Evolutionary conservation across 2,797 vertebrate genomes (phyloP).

Genomic region (Sciaenops ocellatus): DNA sequence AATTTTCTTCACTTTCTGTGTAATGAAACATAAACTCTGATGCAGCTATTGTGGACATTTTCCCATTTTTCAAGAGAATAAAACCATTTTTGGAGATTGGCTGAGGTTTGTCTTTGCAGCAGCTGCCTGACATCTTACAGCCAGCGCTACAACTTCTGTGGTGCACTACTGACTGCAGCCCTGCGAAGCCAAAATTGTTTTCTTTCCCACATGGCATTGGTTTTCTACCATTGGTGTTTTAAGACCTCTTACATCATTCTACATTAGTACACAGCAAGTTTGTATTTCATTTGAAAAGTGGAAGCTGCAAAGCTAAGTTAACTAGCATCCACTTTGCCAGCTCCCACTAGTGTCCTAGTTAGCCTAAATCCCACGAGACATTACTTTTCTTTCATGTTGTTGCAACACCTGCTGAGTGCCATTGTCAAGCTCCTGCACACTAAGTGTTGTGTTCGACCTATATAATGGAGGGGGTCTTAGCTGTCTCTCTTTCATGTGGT

Average conservation of each 20-base stretch:
- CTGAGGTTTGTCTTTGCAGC: neutral
- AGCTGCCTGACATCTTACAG: slow-evolving; percentile 7
- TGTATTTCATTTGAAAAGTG: neutral
- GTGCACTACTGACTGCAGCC: neutral
- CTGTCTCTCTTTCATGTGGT: neutral
- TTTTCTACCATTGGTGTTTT: neutral
- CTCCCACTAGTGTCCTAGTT: neutral
- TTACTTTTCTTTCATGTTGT: neutral
- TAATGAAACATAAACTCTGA: slow-evolving; percentile 11
- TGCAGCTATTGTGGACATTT: slow-evolving; percentile 13
- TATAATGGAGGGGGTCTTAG: neutral
- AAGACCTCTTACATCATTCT: neutral
- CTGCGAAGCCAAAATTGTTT: neutral
- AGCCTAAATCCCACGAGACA: neutral
- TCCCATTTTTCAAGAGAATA: neutral
- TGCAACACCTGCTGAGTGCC: neutral
- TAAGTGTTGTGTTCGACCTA: neutral
- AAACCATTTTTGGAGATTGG: neutral
- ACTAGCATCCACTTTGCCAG: neutral
- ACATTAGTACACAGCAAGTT: neutral
- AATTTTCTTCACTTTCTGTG: slow-evolving; percentile 15
- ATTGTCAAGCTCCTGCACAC: neutral
- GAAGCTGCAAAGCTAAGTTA: neutral
- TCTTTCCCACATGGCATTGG: neutral
- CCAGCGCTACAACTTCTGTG: neutral